Evolutionary conservation across 2,113 vertebrate species (phyloP).

Genomic region (Microcebus griseorufus): DNA sequence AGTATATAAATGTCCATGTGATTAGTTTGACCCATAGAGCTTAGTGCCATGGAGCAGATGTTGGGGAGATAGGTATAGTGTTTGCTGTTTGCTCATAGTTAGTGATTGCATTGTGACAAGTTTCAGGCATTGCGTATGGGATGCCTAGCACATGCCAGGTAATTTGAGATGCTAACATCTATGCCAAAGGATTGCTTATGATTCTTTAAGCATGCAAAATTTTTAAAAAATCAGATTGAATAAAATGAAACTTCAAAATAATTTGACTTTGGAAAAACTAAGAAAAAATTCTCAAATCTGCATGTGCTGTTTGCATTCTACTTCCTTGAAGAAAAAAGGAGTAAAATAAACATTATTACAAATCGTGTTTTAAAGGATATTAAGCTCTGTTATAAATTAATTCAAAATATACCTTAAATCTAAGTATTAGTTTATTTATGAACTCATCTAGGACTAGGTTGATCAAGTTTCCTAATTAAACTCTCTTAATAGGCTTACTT

Average conservation of each 20-base stretch:
- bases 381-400: neutral
- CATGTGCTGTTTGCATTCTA: neutral
- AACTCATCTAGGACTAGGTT: neutral
- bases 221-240: neutral
- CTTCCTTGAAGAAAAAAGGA: neutral
- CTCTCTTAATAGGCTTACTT: slow-evolving; percentile 14
- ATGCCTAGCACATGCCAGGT: slow-evolving; percentile 84
- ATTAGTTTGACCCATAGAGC: slow-evolving; percentile 81
- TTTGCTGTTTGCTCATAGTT: slow-evolving; percentile 87
- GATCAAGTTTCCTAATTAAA: neutral
- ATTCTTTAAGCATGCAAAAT: slow-evolving; percentile 75
- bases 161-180: slow-evolving; percentile 87
- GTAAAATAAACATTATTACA: neutral
- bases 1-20: slow-evolving; percentile 79
- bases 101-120: slow-evolving; percentile 87
- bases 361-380: slow-evolving; percentile 28
- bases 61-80: slow-evolving; percentile 86
- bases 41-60: slow-evolving; percentile 84
- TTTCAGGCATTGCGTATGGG: slow-evolving; percentile 83
- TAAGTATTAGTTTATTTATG: slow-evolving; percentile 16
- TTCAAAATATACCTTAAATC: slow-evolving; percentile 18
- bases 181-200: slow-evolving; percentile 74
- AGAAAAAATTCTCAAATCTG: neutral
- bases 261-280: neutral
- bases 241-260: slow-evolving; percentile 39